Evolutionary conservation across 2,797 vertebrate genomes (phyloP).

Genomic region (Alcedo quadribrachys): DNA sequence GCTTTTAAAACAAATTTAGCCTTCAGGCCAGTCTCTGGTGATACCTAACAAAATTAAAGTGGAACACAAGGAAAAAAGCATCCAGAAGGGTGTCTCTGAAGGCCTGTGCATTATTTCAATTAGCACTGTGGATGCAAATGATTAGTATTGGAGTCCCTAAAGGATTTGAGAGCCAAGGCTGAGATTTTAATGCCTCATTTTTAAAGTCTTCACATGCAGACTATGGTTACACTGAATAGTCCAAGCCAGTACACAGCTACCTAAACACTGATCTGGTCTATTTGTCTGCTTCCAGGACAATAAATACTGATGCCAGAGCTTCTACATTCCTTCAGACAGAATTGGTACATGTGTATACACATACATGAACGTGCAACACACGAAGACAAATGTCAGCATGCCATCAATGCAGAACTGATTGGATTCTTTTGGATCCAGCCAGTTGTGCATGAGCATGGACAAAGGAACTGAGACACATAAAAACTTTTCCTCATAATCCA

Average conservation of each 20-base stretch:
- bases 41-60: not conserved
- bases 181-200: not conserved
- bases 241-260: not conserved
- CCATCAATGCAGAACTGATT: not conserved
- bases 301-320: not conserved
- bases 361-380: not conserved
- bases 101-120: not conserved
- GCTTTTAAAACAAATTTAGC: not conserved
- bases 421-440: not conserved
- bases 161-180: rapidly evolving
- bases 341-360: rapidly evolving
- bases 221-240: not conserved
- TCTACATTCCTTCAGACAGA: not conserved
- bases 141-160: not conserved
- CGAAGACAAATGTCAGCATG: not conserved
- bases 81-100: not conserved
- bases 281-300: not conserved
- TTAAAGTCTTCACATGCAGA: not conserved
- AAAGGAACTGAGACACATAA: not conserved
- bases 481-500: not conserved
- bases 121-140: not conserved
- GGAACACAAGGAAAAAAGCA: not conserved
- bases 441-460: rapidly evolving
- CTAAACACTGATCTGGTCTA: not conserved
- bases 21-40: not conserved